phyloP scores from a whole-genome alignment of 2,888 invertebrate genomes.

The Alloscopus bannaensis region DNA sequence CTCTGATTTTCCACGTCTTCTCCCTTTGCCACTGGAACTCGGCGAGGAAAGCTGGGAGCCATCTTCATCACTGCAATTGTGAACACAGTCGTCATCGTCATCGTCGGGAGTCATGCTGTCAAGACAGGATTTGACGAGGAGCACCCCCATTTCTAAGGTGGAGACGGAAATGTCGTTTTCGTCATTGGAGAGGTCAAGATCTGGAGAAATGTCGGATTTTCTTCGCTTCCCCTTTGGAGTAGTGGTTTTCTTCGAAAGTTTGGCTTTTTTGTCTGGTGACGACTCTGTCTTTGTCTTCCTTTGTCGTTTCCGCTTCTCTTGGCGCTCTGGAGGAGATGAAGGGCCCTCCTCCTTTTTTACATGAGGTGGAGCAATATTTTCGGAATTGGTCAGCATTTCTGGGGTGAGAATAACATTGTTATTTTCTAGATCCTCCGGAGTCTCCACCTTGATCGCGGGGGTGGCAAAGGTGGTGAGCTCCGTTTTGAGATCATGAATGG shows the following conservation, averaged over 20 bases:
- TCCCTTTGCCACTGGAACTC: constrained; percentile 16
- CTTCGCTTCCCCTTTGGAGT: too few relatives aligned
- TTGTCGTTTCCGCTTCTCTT: constrained; percentile 14
- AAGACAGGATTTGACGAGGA: constrained; percentile 54
- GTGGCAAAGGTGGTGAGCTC: background rate
- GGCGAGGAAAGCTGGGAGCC: constrained; percentile 8
- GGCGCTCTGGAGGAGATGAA: background rate
- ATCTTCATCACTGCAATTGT: constrained; percentile 28
- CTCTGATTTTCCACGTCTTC: constrained; percentile 44
- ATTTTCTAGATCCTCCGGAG: background rate
- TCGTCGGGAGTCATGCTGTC: constrained; percentile 32
- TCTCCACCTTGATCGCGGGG: constrained; percentile 17
- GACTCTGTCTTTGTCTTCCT: constrained; percentile 10
- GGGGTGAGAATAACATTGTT: constrained; percentile 33
- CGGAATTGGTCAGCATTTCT: constrained; percentile 30
- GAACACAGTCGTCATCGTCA: constrained; percentile 26
- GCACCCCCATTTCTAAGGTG: constrained; percentile 51
- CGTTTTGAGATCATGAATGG: constrained; percentile 14
- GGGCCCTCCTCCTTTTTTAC: background rate
- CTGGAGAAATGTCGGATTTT: too few relatives aligned
- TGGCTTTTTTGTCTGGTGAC: constrained; percentile 11
- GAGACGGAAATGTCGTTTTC: background rate
- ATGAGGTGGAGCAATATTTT: constrained; percentile 43
- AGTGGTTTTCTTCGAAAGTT: background rate
- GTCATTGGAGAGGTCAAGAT: background rate